Evolutionary conservation across 23 tunicate species (phyloP).

Genomic region (Oikopleura albicans): DNA sequence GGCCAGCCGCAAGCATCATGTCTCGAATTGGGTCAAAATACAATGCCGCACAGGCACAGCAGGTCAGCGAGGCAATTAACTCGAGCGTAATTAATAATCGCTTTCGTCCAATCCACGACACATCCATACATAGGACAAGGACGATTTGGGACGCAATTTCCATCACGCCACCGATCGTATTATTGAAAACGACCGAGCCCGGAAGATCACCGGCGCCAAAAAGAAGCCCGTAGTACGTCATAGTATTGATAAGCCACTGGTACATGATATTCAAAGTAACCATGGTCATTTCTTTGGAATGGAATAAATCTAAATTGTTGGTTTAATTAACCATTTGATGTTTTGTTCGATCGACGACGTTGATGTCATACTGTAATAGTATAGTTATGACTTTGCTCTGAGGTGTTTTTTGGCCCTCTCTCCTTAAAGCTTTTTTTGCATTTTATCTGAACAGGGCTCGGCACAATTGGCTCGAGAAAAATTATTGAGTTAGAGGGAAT

Average conservation of each 20-base stretch:
- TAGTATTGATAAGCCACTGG: slow-evolving; percentile 59
- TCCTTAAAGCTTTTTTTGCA: too few species aligned
- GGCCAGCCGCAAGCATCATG: neutral
- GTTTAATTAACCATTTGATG: too few species aligned
- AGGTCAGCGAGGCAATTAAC: neutral
- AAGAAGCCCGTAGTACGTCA: slow-evolving; percentile 70
- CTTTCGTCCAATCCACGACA: slow-evolving; percentile 33
- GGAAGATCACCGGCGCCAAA: slow-evolving; percentile 75
- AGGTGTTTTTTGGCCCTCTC: too few species aligned
- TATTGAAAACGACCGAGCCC: slow-evolving; percentile 55
- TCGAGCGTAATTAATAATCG: neutral
- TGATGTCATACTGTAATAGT: too few species aligned
- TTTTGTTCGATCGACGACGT: too few species aligned
- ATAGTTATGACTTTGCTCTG: too few species aligned
- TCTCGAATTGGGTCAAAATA: too few species aligned
- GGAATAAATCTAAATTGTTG: slow-evolving; percentile 22
- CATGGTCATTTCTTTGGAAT: slow-evolving; percentile 36
- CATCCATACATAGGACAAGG: slow-evolving; percentile 43
- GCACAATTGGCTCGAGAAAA: too few species aligned
- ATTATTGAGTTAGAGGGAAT: too few species aligned
- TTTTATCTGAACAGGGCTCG: too few species aligned
- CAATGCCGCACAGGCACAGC: neutral
- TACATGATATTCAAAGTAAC: slow-evolving; percentile 66
- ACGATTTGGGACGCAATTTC: slow-evolving; percentile 49
- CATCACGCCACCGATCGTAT: slow-evolving; percentile 59